A percentile compares a stretch with the other conserved stretches of the same genome.
These are phyloP conservation scores for Tolypeutes matacus DNA, from an alignment of 2,797 vertebrate species.

Conservation along the genomic window DNA sequence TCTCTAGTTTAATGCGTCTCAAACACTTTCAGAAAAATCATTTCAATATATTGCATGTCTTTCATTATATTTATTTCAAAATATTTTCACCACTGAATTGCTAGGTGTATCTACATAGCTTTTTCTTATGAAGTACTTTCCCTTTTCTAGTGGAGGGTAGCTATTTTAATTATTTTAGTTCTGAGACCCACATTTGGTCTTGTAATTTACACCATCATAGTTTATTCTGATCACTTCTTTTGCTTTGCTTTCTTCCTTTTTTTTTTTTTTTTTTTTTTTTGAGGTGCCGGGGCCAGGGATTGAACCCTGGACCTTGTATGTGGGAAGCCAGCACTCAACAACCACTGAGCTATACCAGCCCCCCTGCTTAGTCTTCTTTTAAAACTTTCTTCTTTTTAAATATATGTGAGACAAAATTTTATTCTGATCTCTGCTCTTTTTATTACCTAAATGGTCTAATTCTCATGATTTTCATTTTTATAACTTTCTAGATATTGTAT, in stretches of 20 bases:
- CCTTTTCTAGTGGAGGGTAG: neutral
- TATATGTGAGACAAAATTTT: neutral
- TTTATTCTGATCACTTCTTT: neutral
- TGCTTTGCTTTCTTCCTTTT: neutral
- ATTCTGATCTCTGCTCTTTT: neutral
- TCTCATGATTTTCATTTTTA: neutral
- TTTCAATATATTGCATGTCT: neutral
- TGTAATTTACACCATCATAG: neutral
- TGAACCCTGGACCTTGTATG: too few relatives aligned
- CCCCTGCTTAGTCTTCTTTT: too few relatives aligned
- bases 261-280: too few relatives aligned
- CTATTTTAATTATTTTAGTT: slow-evolving; percentile 50
- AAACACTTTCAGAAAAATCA: neutral
- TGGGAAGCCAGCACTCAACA: too few relatives aligned
- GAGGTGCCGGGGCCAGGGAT: too few relatives aligned
- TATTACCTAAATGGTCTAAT: neutral
- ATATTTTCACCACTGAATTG: neutral
- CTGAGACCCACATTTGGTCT: neutral
- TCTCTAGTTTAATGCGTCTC: neutral
- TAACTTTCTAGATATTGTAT: neutral
- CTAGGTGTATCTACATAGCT: neutral
- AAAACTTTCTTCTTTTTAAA: slow-evolving; percentile 20
- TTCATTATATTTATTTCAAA: neutral
- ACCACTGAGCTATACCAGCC: too few relatives aligned
- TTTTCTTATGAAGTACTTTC: neutral